phyloP scores from a whole-genome alignment of 1,140 invertebrate species.

The Zaprionus camerounensis region DNA sequence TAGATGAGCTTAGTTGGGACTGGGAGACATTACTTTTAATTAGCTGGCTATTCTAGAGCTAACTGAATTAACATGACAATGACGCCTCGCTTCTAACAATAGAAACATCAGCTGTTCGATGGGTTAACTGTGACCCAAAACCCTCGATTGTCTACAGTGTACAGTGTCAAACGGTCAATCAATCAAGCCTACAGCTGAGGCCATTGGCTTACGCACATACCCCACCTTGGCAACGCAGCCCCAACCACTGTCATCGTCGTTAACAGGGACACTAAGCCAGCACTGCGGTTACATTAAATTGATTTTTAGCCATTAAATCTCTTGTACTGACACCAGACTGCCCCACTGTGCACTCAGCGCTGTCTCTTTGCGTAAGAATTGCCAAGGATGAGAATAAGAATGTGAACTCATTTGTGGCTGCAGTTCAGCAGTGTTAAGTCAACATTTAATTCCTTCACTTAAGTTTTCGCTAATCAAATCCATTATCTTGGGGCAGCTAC shows the following conservation, averaged over 20 bases:
- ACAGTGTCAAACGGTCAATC: conserved; percentile 23
- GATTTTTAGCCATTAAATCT: conserved; percentile 60
- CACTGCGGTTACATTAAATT: conserved; percentile 54
- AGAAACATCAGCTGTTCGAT: conserved; percentile 1
- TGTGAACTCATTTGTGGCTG: background rate
- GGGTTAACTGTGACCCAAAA: conserved; percentile 5
- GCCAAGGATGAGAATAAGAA: background rate
- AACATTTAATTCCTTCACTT: conserved; percentile 10
- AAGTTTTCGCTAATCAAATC: conserved; percentile 11
- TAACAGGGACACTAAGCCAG: conserved; percentile 34
- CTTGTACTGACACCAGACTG: background rate
- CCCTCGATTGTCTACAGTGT: background rate
- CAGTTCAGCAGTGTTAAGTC: background rate
- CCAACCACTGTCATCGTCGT: conserved; percentile 13
- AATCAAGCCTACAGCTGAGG: conserved; percentile 29
- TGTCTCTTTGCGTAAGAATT: background rate
- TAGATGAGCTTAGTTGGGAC: background rate
- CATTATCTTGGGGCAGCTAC: conserved; percentile 33
- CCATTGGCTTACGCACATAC: conserved; percentile 18
- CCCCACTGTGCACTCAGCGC: background rate
- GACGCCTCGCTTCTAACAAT: conserved; percentile 1
- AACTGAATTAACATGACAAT: conserved; percentile 25
- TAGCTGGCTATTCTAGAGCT: conserved; percentile 9
- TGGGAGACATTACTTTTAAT: conserved; percentile 31
- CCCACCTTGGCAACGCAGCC: conserved; percentile 29